Base-by-base conservation (phyloP, 2,888 invertebrate species). In the Psylliodes chrysocephalus region DNA sequence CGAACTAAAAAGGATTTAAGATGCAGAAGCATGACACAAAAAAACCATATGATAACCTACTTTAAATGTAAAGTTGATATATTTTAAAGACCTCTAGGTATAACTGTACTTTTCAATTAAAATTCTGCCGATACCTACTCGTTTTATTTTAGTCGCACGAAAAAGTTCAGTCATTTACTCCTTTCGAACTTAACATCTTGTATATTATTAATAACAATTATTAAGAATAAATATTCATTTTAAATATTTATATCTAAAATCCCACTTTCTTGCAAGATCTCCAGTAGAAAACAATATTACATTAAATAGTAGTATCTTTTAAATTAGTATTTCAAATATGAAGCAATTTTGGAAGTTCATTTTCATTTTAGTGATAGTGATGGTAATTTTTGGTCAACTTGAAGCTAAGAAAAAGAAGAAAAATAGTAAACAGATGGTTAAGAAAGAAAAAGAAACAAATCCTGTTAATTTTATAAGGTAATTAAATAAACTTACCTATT, bases 381-480 rank as follows among this genome's bases (percentile, higher is more conserved):
- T 60, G 4, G 12, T 55, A n/a, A 51, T 60, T 55, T 63, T 65
- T 28, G 67, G 55, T 49, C 57, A 46, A 8, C 42, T 65, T 22
- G 72, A 71, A 18, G 72, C 66, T 14, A 66, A 55, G 35, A 73
- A 64, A 52, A 66, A 42, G 25, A 71, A 69, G 49, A 73, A 72
- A 64, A 60, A 62, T 40, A 44, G 63, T 3, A 77, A 77, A 60
- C 69, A 71, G 4, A 68, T 72, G 72, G 47, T 75, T 42, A 60
- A 77, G 35, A 63, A 77, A 12, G 73, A 77, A 35, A 77, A 75
- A 59, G 78, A 78, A 61, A 78, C 78, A 5, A 77, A 78, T 68
- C 71, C 77, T 8, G 60, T 78, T n/a, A 70, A 78, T 67, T 78
- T 78, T 56, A 75, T 78, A 49, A 74, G 78, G 78, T 78, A 65